phyloP scores from a whole-genome alignment of 2,113 vertebrate species.

The Grus americana region DNA sequence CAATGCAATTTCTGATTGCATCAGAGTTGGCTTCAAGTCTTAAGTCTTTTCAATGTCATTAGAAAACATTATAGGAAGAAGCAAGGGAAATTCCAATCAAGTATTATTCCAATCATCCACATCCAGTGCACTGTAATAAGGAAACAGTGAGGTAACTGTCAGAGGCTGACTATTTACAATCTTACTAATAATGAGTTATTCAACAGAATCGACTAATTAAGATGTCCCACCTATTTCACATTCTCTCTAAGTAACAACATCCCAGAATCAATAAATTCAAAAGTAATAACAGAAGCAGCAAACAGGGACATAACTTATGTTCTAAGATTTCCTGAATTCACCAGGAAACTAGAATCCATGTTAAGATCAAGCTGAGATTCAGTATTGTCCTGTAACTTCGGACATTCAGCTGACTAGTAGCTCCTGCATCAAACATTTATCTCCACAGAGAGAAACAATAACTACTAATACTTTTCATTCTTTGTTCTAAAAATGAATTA shows the following conservation, averaged over 20 bases:
- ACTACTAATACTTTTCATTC: background rate
- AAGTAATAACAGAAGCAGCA: background rate
- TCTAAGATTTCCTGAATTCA: background rate
- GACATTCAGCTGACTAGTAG: background rate
- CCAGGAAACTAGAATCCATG: background rate
- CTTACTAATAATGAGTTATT: background rate
- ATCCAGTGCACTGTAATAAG: background rate
- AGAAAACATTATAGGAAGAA: background rate
- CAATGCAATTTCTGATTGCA: background rate
- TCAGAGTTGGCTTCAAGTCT: background rate
- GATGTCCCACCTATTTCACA: background rate
- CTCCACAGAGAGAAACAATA: background rate
- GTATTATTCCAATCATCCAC: background rate
- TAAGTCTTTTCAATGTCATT: background rate
- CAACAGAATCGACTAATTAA: background rate
- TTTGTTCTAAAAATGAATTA: conserved; percentile 2
- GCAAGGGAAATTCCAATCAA: background rate
- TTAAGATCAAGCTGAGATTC: background rate
- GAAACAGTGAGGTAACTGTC: background rate
- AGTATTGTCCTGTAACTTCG: background rate
- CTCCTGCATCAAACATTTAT: background rate
- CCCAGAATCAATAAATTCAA: background rate
- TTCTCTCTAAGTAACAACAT: background rate
- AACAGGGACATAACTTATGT: background rate
- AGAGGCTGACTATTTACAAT: background rate